Conservation (phyloP, 2,113 vertebrate genomes). For the Saccopteryx bilineata region DNA sequence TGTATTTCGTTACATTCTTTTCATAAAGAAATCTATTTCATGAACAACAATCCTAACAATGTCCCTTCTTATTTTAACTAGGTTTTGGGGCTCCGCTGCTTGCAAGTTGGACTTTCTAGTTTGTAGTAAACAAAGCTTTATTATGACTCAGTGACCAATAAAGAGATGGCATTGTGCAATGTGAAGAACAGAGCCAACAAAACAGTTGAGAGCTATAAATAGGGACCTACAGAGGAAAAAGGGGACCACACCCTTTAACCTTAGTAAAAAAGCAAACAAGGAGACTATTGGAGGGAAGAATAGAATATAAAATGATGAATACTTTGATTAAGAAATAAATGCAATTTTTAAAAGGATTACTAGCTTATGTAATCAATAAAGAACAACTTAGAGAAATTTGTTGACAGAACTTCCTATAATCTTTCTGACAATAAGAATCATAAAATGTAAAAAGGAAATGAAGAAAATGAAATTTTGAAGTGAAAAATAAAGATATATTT, state of each 20-base stretch:
- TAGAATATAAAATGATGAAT: neutral
- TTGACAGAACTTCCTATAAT: neutral
- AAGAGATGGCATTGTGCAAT: conserved; percentile 67
- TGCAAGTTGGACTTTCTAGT: neutral
- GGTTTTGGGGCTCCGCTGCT: neutral
- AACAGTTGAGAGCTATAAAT: conserved; percentile 69
- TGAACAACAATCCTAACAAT: neutral
- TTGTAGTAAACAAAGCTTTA: conserved; percentile 72
- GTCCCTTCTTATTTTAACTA: conserved; percentile 41
- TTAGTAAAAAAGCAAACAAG: conserved; percentile 57
- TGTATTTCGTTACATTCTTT: neutral
- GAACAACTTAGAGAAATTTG: conserved; percentile 31
- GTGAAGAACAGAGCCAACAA: conserved; percentile 35
- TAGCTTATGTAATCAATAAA: neutral
- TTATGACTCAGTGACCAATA: conserved; percentile 64
- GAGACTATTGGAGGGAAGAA: neutral
- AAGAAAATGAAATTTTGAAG: conserved; percentile 32
- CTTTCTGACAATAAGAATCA: neutral
- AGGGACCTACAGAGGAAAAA: conserved; percentile 67
- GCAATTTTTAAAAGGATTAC: conserved; percentile 17
- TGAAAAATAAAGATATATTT: neutral
- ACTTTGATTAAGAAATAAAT: conserved; percentile 55
- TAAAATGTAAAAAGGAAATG: neutral
- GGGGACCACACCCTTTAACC: conserved; percentile 70
- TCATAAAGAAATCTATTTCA: neutral